These are phyloP conservation scores for Rhyacichthys aspro DNA, from an alignment of 2,797 vertebrate species.

Conservation along the genomic window DNA sequence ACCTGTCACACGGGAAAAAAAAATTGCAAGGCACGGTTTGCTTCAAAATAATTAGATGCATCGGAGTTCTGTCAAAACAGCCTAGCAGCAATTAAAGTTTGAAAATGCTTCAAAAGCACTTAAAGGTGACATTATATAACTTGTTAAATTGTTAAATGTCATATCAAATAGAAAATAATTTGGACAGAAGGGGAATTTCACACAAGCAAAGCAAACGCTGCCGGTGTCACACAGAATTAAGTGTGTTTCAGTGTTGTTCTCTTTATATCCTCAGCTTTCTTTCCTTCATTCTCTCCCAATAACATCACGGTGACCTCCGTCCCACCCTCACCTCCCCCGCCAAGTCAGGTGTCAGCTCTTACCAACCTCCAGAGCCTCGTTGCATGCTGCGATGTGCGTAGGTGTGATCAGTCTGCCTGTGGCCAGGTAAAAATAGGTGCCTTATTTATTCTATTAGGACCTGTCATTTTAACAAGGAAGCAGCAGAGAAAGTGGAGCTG, in stretches of 20 bases:
- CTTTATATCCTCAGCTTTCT: constrained; percentile 13
- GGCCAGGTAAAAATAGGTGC: constrained; percentile 65
- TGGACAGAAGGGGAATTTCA: neutral
- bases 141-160: constrained; percentile 54
- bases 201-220: neutral
- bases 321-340: constrained; percentile 22
- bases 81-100: constrained; percentile 39
- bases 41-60: constrained; percentile 46
- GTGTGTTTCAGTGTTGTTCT: constrained; percentile 14
- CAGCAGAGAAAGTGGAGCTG: constrained; percentile 31
- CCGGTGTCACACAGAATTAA: neutral
- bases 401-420: constrained; percentile 44
- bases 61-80: constrained; percentile 46
- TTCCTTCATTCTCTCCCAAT: constrained; percentile 36
- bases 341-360: constrained; percentile 42
- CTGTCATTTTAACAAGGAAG: constrained; percentile 61
- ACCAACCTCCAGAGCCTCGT: constrained; percentile 16
- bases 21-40: constrained; percentile 16
- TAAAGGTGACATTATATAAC: constrained; percentile 46
- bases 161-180: constrained; percentile 29
- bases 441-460: constrained; percentile 70
- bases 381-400: constrained; percentile 25
- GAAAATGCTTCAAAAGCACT: constrained; percentile 31
- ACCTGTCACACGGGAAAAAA: constrained; percentile 17
- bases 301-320: constrained; percentile 47